Evolutionary conservation across 2,888 invertebrate species (phyloP), one percentile per base, ranked within the genome.

Genomic region (Hesperia comma): DNA sequence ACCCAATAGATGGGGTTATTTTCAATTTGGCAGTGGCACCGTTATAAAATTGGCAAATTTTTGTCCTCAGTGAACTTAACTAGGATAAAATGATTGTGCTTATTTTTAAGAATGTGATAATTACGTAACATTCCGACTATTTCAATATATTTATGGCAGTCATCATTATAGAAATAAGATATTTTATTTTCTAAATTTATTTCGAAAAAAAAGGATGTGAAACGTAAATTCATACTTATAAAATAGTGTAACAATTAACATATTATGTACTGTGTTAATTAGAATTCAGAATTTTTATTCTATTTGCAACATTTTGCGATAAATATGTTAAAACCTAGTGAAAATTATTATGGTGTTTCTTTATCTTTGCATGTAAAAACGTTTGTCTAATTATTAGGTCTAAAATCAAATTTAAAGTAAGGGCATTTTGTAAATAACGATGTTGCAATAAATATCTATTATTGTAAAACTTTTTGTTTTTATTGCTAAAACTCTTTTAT

Each of bases 391-490:
- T 49, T 2, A 10, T 10, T 37, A 49, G 17, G 12, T 19, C 19
- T 49, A 12, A 49, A 49, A 19, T 15, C 6, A 0, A 49, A n/a
- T 17, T 51, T 14, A 63, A 62, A 33, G 8, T 6, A 46, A 63
- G 55, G 63, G 63, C 54, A 63, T 55, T 55, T 46, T 63, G 63
- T 63, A 63, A 43, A 63, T 62, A 62, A 32, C 14, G 6, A 53
- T 43, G 26, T 63, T 63, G 43, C 40, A 63, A 63, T 63, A 63
- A 63, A 63, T 46, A 63, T 55, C 43, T 32, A 43, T 43, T 55
- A 46, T 26, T 46, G 7, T 19, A n/a, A 55, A 54, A 54, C 26
- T 17, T 55, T 7, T 26, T 17, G 19, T 63, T 55, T 63, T 21
- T 33, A 43, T 63, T 19, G 8, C 6, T 8, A 17, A 26, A 4